Evolutionary conservation across 2,797 vertebrate species (phyloP).

Genomic region (Falco concolor): DNA sequence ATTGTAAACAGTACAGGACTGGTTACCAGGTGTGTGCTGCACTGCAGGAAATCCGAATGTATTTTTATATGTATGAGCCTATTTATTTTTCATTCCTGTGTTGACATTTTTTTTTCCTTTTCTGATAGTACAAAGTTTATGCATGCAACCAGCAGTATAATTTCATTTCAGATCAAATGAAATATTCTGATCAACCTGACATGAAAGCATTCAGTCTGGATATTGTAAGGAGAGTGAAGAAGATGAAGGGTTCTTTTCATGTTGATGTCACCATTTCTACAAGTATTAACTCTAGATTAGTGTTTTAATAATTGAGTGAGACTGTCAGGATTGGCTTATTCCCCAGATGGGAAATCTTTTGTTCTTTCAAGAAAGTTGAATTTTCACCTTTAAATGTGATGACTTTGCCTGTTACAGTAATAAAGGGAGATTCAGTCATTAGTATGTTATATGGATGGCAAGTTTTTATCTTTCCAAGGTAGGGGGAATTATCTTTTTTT

Average conservation of each 20-base stretch:
- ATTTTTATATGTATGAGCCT: not conserved
- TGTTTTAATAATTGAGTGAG: not conserved
- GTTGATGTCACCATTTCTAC: not conserved
- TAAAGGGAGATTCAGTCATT: not conserved
- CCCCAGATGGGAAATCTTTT: not conserved
- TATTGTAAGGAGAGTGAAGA: not conserved
- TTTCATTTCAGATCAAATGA: not conserved
- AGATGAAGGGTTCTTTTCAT: conserved; percentile 6
- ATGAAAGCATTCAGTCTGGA: not conserved
- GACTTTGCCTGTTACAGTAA: not conserved
- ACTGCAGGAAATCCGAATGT: not conserved
- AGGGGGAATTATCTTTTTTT: not conserved
- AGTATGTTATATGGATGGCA: not conserved
- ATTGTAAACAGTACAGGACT: fast-evolving
- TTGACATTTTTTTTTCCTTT: not conserved
- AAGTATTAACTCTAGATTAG: not conserved
- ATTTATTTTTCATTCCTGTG: not conserved
- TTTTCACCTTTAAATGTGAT: not conserved
- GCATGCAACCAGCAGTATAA: not conserved
- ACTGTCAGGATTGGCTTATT: not conserved
- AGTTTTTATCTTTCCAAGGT: not conserved
- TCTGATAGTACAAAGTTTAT: not conserved
- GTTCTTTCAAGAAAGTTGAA: not conserved
- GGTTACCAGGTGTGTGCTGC: not conserved
- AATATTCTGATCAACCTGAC: not conserved